Percentiles rank a stretch among this genome's conserved stretches.
These are phyloP conservation scores for Catharus bicknelli DNA, from an alignment of 2,113 vertebrate genomes.

Conservation along the genomic window DNA sequence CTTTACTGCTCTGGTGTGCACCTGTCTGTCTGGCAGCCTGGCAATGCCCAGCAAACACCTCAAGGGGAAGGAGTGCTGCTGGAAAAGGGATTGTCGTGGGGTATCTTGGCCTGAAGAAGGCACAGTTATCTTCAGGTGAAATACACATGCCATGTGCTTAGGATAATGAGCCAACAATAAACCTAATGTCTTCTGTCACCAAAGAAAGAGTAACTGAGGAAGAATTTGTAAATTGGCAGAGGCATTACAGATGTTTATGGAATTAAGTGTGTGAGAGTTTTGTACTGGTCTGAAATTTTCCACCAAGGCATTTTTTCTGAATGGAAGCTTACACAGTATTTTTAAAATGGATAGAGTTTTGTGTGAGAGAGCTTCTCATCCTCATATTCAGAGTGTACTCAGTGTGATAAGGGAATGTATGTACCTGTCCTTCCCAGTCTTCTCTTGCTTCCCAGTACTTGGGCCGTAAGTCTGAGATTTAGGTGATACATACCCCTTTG, in stretches of 20 bases:
- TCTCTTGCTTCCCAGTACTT: neutral
- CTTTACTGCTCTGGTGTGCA: neutral
- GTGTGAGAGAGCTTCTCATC: neutral
- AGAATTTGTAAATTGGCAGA: neutral
- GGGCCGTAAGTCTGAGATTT: neutral
- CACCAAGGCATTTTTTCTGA: neutral
- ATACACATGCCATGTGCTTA: rapidly evolving
- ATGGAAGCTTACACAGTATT: neutral
- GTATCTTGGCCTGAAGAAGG: neutral
- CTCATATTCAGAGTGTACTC: neutral
- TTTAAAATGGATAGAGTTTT: neutral
- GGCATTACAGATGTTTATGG: neutral
- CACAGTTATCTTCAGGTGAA: neutral
- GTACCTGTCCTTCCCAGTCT: neutral
- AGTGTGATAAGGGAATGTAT: neutral
- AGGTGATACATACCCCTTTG: neutral
- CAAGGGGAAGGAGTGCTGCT: neutral
- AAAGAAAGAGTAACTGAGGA: neutral
- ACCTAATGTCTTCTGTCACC: neutral
- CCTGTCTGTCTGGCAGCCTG: neutral
- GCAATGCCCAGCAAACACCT: neutral
- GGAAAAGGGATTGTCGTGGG: neutral
- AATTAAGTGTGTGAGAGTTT: neutral
- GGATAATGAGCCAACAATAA: neutral
- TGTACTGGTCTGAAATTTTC: neutral